Evolutionary conservation across 2,888 invertebrate species (phyloP).

Genomic region (Meiosimyza platycephala): DNA sequence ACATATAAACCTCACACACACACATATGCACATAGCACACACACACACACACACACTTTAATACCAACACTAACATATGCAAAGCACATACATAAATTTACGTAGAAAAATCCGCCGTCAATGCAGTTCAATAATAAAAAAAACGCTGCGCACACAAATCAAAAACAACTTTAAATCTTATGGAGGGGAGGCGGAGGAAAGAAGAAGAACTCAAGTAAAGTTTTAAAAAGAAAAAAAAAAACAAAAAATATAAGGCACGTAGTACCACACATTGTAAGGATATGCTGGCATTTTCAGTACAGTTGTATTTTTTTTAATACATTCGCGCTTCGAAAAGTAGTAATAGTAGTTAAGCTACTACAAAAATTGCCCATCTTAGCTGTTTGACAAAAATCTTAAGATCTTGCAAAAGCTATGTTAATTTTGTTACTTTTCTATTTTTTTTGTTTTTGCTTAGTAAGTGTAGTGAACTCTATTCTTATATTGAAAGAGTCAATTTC

Average conservation of each 20-base stretch:
- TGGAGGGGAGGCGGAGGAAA: neutral
- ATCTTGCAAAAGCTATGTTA: too few species aligned
- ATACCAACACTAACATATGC: neutral
- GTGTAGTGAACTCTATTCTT: too few species aligned
- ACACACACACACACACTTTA: neutral
- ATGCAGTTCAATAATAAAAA: slow-evolving; percentile 9
- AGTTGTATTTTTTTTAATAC: too few species aligned
- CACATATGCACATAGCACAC: neutral
- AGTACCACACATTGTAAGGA: neutral
- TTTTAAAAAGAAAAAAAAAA: neutral
- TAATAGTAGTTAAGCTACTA: too few species aligned
- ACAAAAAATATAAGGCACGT: neutral
- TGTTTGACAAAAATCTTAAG: too few species aligned
- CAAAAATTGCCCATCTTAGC: too few species aligned
- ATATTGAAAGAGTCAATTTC: too few species aligned
- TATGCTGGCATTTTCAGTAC: neutral
- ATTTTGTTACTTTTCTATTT: too few species aligned
- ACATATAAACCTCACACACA: neutral
- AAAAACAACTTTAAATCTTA: neutral
- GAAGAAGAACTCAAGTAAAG: neutral
- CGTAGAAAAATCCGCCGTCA: neutral
- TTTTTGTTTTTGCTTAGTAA: too few species aligned
- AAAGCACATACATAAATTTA: neutral
- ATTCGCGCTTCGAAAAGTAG: too few species aligned
- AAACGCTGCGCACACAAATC: neutral